These are phyloP conservation scores for Phoenicopterus ruber DNA, from an alignment of 2,113 vertebrate genomes.

Conservation along the genomic window DNA sequence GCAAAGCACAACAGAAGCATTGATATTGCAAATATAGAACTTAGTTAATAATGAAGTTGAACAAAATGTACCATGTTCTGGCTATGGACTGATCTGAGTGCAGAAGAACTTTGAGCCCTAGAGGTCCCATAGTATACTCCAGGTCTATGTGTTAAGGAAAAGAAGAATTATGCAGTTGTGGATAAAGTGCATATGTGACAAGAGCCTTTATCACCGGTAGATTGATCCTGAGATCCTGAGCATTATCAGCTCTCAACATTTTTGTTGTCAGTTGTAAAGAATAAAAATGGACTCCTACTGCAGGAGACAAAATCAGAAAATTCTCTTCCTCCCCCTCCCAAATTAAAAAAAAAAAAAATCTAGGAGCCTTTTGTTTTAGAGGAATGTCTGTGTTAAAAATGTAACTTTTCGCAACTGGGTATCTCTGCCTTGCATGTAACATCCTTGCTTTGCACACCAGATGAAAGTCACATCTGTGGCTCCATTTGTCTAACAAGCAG, in stretches of 20 bases:
- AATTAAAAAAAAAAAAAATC: no score
- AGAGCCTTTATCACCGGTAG: not conserved
- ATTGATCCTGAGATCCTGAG: not conserved
- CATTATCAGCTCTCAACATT: not conserved
- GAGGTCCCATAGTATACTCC: not conserved
- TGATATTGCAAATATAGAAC: not conserved
- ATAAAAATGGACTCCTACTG: not conserved
- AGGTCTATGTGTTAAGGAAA: not conserved
- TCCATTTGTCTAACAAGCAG: slow-evolving; percentile 23
- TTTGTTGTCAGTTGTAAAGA: not conserved
- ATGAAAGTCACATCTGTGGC: slow-evolving; percentile 40
- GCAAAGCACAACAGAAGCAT: not conserved
- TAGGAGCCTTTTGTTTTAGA: not conserved
- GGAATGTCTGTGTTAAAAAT: not conserved
- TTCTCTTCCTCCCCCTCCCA: not conserved
- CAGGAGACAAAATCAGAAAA: not conserved
- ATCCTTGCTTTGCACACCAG: not conserved
- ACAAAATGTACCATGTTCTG: not conserved
- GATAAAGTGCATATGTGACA: not conserved
- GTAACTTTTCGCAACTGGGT: not conserved
- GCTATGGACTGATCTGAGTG: not conserved
- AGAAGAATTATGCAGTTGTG: not conserved
- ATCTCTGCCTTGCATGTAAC: not conserved
- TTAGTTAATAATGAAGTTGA: not conserved
- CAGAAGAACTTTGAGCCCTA: not conserved